Evolutionary conservation across 1,140 invertebrate species (phyloP).

Genomic region (Drosophila burlai): DNA sequence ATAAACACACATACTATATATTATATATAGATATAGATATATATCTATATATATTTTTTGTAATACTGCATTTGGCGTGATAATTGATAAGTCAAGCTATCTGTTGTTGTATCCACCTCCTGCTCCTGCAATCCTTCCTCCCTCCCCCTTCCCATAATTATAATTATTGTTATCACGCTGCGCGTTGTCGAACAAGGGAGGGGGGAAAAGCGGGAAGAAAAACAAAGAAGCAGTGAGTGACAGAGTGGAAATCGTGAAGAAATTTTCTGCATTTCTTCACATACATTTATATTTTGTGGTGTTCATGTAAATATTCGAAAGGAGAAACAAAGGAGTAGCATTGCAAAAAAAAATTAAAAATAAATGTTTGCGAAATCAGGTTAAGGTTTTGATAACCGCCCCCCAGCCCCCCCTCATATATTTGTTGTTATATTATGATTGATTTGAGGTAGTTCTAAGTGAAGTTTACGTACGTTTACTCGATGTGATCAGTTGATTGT

Average conservation of each 20-base stretch:
- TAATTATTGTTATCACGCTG: constrained; percentile 58
- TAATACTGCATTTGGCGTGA: constrained; percentile 81
- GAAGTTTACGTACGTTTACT: constrained; percentile 60
- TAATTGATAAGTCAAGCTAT: constrained; percentile 78
- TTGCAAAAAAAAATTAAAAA: constrained; percentile 6
- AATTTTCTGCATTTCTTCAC: constrained; percentile 50
- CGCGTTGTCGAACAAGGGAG: constrained; percentile 30
- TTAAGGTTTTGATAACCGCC: constrained; percentile 59
- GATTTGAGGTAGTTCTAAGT: constrained; percentile 75
- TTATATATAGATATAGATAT: constrained; percentile 10
- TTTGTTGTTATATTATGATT: constrained; percentile 77
- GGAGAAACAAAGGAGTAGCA: constrained; percentile 33
- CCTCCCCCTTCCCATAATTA: constrained; percentile 9
- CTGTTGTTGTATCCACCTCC: constrained; percentile 40
- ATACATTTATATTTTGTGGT: constrained; percentile 29
- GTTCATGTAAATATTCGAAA: constrained; percentile 59
- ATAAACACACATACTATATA: constrained; percentile 32
- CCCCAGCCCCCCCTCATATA: constrained; percentile 45
- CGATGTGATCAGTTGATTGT: constrained; percentile 80
- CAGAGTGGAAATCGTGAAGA: constrained; percentile 29
- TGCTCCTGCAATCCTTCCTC: neutral
- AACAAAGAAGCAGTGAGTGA: constrained; percentile 11
- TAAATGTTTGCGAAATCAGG: constrained; percentile 38
- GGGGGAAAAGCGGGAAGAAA: neutral
- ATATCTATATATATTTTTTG: constrained; percentile 28